phyloP scores from a whole-genome alignment of 2,113 vertebrate genomes.

The Cygnus atratus region DNA sequence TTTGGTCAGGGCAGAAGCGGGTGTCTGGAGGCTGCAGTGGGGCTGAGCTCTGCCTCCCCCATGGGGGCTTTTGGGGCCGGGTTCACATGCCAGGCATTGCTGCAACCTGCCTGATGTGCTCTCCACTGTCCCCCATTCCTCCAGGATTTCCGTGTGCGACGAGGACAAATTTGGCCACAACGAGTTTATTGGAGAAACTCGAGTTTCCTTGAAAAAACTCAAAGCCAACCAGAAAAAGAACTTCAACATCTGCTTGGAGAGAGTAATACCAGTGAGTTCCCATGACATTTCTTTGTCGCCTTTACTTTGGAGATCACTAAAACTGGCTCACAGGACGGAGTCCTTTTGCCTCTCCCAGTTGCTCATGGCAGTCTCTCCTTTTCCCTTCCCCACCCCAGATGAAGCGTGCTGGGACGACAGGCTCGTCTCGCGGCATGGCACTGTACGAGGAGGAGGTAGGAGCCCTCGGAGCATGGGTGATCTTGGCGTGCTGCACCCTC shows the following conservation, averaged over 20 bases:
- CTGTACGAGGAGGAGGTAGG: constrained; percentile 96
- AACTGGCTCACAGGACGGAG: too few relatives aligned
- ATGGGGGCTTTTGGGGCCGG: not conserved
- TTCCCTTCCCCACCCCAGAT: constrained; percentile 73
- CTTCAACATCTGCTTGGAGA: constrained; percentile 95
- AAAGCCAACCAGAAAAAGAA: constrained; percentile 94
- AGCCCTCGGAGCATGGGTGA: accelerated
- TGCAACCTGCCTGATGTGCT: not conserved
- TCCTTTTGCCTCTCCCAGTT: not conserved
- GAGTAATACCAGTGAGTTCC: constrained; percentile 87
- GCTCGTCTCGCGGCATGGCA: constrained; percentile 89
- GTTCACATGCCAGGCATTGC: not conserved
- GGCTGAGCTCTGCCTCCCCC: not conserved
- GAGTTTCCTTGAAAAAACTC: constrained; percentile 94
- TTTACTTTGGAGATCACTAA: accelerated
- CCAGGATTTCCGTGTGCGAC: constrained; percentile 94
- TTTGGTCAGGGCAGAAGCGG: not conserved
- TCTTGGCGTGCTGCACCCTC: accelerated
- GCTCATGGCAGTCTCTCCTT: not conserved
- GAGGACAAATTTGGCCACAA: constrained; percentile 99
- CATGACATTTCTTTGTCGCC: not conserved
- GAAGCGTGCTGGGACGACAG: constrained; percentile 86
- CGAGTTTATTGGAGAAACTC: constrained; percentile 96
- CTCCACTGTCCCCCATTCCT: not conserved
- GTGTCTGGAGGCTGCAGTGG: not conserved